Evolutionary conservation across 2,888 invertebrate species (phyloP).

Genomic region (Gasteruption jaculator): DNA sequence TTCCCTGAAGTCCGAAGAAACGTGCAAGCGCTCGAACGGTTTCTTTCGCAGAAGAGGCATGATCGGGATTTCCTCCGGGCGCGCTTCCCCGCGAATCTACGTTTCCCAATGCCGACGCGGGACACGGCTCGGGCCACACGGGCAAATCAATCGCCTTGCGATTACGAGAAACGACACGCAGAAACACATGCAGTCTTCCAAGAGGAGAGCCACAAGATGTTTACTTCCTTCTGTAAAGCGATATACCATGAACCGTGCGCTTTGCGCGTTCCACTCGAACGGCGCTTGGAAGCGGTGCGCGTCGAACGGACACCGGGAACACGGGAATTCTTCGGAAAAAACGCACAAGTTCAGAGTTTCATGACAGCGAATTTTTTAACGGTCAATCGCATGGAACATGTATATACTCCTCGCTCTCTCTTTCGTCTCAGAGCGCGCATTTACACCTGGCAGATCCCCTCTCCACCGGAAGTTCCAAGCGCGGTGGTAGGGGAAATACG

Average conservation of each 20-base stretch:
- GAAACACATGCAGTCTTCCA: too few relatives aligned
- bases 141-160: not conserved
- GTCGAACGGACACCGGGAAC: not conserved
- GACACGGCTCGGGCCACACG: slow-evolving; percentile 5
- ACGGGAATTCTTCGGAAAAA: slow-evolving; percentile 14
- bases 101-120: slow-evolving; percentile 19
- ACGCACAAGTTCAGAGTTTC: slow-evolving; percentile 24
- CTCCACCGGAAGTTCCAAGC: too few relatives aligned
- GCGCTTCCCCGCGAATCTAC: slow-evolving; percentile 16
- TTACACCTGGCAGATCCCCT: slow-evolving; percentile 35
- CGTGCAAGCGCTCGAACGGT: slow-evolving; percentile 46
- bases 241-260: too few relatives aligned
- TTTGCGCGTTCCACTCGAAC: too few relatives aligned
- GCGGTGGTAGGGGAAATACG: too few relatives aligned
- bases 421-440: slow-evolving; percentile 22
- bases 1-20: slow-evolving; percentile 61
- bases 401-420: slow-evolving; percentile 6
- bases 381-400: too few relatives aligned
- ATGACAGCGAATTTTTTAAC: slow-evolving; percentile 36
- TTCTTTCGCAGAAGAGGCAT: slow-evolving; percentile 49
- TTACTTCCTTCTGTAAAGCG: too few relatives aligned
- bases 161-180: too few relatives aligned
- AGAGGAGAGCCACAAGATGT: too few relatives aligned
- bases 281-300: slow-evolving; percentile 11
- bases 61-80: slow-evolving; percentile 10